Base-by-base conservation (phyloP, 2,888 invertebrate genomes). In the Drosophila lacicola region DNA sequence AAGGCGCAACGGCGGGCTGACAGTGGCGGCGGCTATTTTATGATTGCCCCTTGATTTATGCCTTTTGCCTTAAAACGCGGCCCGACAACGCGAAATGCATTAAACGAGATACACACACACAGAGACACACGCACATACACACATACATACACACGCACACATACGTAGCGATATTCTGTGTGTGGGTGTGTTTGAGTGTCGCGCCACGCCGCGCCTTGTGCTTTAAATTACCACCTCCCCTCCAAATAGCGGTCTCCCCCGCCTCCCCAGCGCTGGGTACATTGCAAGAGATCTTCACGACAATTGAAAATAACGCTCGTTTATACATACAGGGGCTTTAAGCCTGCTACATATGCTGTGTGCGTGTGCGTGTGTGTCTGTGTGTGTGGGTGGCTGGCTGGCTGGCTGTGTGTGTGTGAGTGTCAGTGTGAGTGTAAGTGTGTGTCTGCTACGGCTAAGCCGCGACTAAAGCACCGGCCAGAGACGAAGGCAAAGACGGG, bases 31-130 rank as follows among this genome's bases (percentile, higher is more conserved):
- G 63, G 61, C 74, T 63, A 54, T 61, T 78, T 76, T 80, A 68
- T 78, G 78, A 80, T 80, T 78, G 76, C 77, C 77, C 77, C 77
- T 80, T 78, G 80, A 78, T 78, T 78, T 78, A 80, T 78, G 77
- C 67, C 77, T 79, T 78, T 56, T 57, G 74, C 67, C 70, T 70
- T 41, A 56, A 41, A 70, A 36, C 53, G 61, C 53, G 55, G 34
- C 42, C 25, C 74, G 73, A 68, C 74, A 55, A 68, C 69, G 65
- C 65, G 65, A 78, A 78, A 78, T 78, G 78, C 80, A 78, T 78
- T 78, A 78, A 78, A 77, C 72, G 80, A 78, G 54, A 69, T 46
- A 57, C 49, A 74, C 53, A 71, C 21, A 37, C 64, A 41, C 41
- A 47, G 34, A 54, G 8, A 36, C 21, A 44, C 44, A 51, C 8